phyloP scores from a whole-genome alignment of 2,888 invertebrate species.

The Lutraria lutraria region DNA sequence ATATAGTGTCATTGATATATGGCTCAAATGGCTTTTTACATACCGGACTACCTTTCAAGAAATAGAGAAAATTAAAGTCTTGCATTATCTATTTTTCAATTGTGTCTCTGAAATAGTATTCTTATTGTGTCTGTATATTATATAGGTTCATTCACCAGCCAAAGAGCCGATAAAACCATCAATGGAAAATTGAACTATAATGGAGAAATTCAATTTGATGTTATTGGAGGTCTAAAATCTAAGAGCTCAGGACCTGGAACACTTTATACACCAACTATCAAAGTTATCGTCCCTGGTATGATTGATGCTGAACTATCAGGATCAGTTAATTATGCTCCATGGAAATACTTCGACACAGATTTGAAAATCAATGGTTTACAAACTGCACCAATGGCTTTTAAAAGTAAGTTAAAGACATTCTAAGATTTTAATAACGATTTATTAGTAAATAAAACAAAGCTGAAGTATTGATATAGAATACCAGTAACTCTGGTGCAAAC shows the following conservation, averaged over 20 bases:
- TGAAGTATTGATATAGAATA: background rate
- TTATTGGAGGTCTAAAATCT: conserved; percentile 59
- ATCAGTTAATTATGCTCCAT: conserved; percentile 66
- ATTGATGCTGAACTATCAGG: conserved; percentile 62
- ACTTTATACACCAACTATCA: conserved; percentile 64
- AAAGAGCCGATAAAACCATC: conserved; percentile 52
- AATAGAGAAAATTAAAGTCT: too few species aligned
- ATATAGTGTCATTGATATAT: background rate
- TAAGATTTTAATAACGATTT: background rate
- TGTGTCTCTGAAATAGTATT: too few species aligned
- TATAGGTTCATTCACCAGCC: conserved; percentile 62
- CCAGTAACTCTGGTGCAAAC: background rate
- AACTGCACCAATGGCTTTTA: conserved; percentile 67
- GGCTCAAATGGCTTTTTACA: background rate
- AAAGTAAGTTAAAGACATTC: conserved; percentile 67
- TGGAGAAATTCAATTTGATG: conserved; percentile 55
- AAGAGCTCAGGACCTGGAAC: conserved; percentile 65
- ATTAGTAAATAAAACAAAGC: background rate
- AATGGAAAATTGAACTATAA: conserved; percentile 69
- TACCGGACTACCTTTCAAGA: too few species aligned
- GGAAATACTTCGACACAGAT: conserved; percentile 69
- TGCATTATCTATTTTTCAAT: background rate
- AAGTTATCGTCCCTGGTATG: conserved; percentile 54
- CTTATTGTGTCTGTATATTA: background rate
- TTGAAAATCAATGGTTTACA: conserved; percentile 72